Evolutionary conservation across 2,888 invertebrate genomes (phyloP).

Genomic region (Gnatocerus cornutus): DNA sequence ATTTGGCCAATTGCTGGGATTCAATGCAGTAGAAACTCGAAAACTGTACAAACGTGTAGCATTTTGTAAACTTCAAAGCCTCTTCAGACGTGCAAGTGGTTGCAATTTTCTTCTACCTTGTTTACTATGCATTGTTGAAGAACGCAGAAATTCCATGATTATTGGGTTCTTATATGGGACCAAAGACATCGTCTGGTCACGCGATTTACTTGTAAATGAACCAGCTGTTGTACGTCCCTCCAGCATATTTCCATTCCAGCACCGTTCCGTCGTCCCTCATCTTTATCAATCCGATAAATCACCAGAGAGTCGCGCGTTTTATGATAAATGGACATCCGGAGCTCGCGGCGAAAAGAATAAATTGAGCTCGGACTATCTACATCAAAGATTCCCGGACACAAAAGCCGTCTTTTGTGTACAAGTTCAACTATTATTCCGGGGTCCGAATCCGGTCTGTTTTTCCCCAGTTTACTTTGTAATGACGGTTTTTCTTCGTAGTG

Average conservation of each 20-base stretch:
- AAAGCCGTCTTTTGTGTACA: slow-evolving; percentile 55
- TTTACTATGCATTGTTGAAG: no score
- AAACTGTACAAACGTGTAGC: no score
- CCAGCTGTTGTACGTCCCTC: slow-evolving; percentile 47
- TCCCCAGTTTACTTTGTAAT: slow-evolving; percentile 45
- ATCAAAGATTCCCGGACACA: slow-evolving; percentile 49
- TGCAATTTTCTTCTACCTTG: no score
- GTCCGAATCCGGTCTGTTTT: slow-evolving; percentile 39
- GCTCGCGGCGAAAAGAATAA: slow-evolving; percentile 52
- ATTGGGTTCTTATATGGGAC: not conserved
- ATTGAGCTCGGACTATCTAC: slow-evolving; percentile 50
- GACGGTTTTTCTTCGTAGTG: slow-evolving; percentile 35
- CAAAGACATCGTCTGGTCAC: slow-evolving; percentile 25
- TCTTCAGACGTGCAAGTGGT: no score
- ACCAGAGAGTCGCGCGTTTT: slow-evolving; percentile 45
- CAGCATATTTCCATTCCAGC: slow-evolving; percentile 42
- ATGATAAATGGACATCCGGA: slow-evolving; percentile 53
- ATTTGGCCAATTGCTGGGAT: not conserved
- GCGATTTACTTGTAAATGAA: slow-evolving; percentile 48
- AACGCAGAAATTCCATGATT: no score
- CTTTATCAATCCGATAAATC: slow-evolving; percentile 55
- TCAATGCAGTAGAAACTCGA: not conserved
- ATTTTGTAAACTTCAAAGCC: no score
- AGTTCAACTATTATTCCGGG: slow-evolving; percentile 51
- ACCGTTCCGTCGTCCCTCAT: slow-evolving; percentile 44